Evolutionary conservation across 2,888 invertebrate genomes (phyloP), one percentile per base, ranked within the genome.

Genomic region (Argyra leucocephala): DNA sequence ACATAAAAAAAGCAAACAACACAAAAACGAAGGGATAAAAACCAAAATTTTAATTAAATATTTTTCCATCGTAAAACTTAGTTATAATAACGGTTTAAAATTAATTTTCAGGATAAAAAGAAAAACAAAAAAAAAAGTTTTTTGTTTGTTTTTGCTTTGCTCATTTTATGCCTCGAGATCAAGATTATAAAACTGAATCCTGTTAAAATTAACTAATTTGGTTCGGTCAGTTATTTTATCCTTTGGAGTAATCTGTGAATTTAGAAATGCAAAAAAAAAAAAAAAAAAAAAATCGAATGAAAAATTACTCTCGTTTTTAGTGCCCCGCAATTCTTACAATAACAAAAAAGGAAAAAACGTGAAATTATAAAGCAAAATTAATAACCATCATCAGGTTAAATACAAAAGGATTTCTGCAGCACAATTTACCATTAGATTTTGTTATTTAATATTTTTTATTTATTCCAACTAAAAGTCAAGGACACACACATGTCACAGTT

Each of bases 1-100:
- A 18, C 2, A 2, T 18, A 48, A n/a, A 48, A n/a, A 48, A n/a
- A 15, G n/a, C n/a, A 12, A 15, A 48, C 3, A 5, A 48, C 4
- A 2, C 12, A n/a, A n/a, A 48, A n/a, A 48, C 7, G n/a, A 48
- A 48, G 5, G 18, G 18, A 48, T 10, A 12, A 12, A 48, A 48
- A 48, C 48, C 48, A 48, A 48, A 48, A 48, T 48, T 48, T 48
- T 48, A 48, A 48, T 48, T 48, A 48, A 48, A 48, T 48, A 48
- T 18, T 48, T 48, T 48, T 48, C 48, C 48, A n/a, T 48, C 48
- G 48, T 48, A 12, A 12, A 48, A 48, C 18, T 48, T 18, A 5
- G 48, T 48, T 48, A 48, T 48, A 48, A 48, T 48, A 48, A 48
- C 15, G 5, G 48, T 48, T 48, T 48, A 48, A 48, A 48, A 48